phyloP scores from a whole-genome alignment of 2,888 invertebrate genomes.

The Tortricodes alternella region DNA sequence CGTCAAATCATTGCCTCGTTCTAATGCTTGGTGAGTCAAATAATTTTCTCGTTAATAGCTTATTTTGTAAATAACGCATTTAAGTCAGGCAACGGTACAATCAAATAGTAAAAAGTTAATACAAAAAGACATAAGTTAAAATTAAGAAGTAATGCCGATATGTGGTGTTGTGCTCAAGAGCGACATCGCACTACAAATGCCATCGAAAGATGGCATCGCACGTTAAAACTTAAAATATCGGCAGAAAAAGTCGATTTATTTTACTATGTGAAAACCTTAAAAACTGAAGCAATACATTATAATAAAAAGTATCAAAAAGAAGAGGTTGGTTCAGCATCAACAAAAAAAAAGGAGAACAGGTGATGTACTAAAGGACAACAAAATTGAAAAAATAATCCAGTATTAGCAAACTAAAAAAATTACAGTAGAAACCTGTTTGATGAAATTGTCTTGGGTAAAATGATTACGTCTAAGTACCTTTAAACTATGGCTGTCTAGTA shows the following conservation, averaged over 20 bases:
- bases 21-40: no score
- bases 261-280: background rate
- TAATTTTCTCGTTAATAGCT: no score
- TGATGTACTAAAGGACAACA: background rate
- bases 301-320: background rate
- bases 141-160: conserved; percentile 4
- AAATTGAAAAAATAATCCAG: background rate
- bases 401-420: background rate
- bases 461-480: no score
- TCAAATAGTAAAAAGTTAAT: no score
- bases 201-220: conserved; percentile 6
- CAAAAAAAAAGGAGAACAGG: background rate
- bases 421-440: background rate
- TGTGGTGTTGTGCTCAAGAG: conserved; percentile 10
- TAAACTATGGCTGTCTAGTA: no score
- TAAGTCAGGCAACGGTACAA: no score
- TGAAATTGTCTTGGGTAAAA: conserved; percentile 1
- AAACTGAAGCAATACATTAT: background rate
- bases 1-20: no score
- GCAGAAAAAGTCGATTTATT: background rate
- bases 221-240: background rate
- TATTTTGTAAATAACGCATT: no score
- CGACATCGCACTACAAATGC: conserved; percentile 8
- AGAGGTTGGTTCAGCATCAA: conserved; percentile 2
- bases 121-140: no score